Evolutionary conservation across 2,113 vertebrate genomes (phyloP), one percentile per base, ranked within the genome.

Genomic region (Rafetus swinhoei): DNA sequence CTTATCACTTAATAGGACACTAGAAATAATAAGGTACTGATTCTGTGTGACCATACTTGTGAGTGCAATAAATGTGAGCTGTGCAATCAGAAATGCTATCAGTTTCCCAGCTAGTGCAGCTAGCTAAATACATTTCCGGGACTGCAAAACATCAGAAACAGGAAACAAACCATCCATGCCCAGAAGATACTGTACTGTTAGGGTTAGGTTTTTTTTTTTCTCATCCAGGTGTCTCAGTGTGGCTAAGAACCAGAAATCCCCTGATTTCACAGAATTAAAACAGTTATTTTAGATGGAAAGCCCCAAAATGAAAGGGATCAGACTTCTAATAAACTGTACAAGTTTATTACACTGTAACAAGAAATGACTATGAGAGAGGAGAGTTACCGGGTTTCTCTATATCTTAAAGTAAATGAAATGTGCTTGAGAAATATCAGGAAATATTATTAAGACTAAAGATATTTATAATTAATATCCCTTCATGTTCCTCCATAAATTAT

Each of bases 211-310:
- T 54, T 54, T 54, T 54, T 89, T 83, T 95, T 86, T 94, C 83
- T 35, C 91, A 92, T 93, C 90, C 87, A 95, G 39, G 74, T 95
- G 93, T 94, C 84, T 59, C 50, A 87, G 18, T 35, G 89, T 83
- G 89, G 21, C 85, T 95, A 84, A 98, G 90, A 93, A 91, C 19
- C 45, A 97, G 7, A 97, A 97, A 87, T 85, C 93, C 93, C 94
- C 93, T 79, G 92, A 87, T 87, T 98, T 97, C 97, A 94, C 88
- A 97, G 97, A 98, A 98, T 92, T 91, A 50, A 94, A 93, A 84
- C 84, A 88, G 87, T 93, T 79, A 82, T 95, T 97, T 88, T 76
- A 81, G 62, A 92, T 86, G 94, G 90, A 97, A 97, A 97, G 25
- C 56, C 96, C 96, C 95, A 56, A 45, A 45, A 65, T 85, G 16